These are phyloP conservation scores for Megaceryle alcyon DNA, from an alignment of 2,797 vertebrate species.

Conservation along the genomic window DNA sequence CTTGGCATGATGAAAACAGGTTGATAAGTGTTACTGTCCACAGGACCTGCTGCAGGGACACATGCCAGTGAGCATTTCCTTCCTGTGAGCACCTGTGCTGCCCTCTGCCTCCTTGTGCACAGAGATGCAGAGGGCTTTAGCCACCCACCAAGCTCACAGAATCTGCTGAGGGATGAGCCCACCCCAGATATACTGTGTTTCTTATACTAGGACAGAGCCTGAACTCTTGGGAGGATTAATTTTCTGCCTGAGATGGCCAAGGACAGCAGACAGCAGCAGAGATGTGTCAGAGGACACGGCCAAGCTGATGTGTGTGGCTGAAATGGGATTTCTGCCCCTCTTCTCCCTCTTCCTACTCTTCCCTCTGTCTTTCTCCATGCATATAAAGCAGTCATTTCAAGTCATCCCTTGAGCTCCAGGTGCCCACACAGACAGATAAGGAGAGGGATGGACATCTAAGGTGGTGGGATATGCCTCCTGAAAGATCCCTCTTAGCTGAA, in stretches of 20 bases:
- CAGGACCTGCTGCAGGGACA: not conserved
- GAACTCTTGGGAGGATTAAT: not conserved
- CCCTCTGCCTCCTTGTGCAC: not conserved
- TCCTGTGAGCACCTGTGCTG: accelerated
- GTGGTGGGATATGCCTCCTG: not conserved
- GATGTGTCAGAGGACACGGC: not conserved
- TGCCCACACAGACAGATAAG: not conserved
- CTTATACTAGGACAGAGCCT: not conserved
- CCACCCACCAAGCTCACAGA: not conserved
- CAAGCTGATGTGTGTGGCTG: not conserved
- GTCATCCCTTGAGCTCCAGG: not conserved
- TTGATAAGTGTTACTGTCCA: not conserved
- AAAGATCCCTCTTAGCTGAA: not conserved
- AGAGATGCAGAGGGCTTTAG: not conserved
- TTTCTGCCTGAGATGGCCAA: not conserved
- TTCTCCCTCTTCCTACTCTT: not conserved
- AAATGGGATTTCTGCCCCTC: not conserved
- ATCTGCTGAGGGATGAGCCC: not conserved
- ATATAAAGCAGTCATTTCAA: not conserved
- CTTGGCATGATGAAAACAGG: not conserved
- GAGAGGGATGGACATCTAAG: not conserved
- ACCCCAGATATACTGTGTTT: not conserved
- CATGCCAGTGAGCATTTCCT: accelerated
- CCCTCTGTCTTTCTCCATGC: not conserved
- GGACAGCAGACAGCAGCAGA: not conserved